Percentiles rank a stretch among this genome's conserved stretches.
These are phyloP conservation scores for Amyelois transitella DNA, from an alignment of 1,140 invertebrate genomes.

Conservation along the genomic window DNA sequence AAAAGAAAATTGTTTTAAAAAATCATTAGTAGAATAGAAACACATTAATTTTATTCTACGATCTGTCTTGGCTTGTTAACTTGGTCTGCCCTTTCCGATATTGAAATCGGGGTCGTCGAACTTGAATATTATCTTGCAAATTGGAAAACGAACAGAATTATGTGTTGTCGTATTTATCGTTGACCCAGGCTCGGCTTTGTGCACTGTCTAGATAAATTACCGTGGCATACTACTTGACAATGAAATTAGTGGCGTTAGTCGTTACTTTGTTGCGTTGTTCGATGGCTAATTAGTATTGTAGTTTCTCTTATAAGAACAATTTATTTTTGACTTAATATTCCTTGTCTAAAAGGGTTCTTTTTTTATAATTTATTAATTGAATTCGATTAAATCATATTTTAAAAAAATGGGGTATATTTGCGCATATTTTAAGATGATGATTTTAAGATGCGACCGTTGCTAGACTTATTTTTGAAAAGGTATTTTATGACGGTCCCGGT, in stretches of 20 bases:
- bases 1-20: too few species aligned
- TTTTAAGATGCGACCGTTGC: too few species aligned
- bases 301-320: not conserved
- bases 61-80: not conserved
- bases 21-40: too few species aligned
- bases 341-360: too few species aligned
- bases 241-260: conserved; percentile 17
- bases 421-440: too few species aligned
- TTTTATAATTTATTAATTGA: too few species aligned
- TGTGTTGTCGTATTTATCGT: not conserved
- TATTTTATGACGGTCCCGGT: too few species aligned
- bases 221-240: conserved; percentile 40
- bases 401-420: too few species aligned
- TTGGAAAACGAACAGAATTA: conserved; percentile 17
- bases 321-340: too few species aligned
- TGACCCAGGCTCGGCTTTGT: conserved; percentile 2
- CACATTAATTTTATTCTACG: too few species aligned
- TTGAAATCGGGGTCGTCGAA: not conserved
- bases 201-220: conserved; percentile 34
- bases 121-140: conserved; percentile 12
- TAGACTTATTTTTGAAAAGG: too few species aligned
- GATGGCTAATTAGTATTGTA: not conserved
- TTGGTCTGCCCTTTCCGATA: not conserved
- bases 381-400: too few species aligned
- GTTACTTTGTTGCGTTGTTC: not conserved